These are phyloP conservation scores for Momotus momota DNA, from an alignment of 2,797 vertebrate species.

Conservation along the genomic window DNA sequence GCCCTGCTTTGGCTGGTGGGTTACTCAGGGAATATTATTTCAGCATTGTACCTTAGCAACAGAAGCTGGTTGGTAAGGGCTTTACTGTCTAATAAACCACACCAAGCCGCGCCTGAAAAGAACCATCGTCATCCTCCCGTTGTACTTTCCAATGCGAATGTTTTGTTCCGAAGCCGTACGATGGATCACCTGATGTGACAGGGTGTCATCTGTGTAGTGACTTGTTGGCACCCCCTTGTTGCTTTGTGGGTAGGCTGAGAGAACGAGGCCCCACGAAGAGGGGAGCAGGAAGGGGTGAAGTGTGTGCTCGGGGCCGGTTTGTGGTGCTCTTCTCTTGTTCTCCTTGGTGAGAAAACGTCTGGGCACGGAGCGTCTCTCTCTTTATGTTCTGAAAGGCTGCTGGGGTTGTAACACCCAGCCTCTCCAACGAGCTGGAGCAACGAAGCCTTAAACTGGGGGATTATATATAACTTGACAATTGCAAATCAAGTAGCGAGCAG, in stretches of 20 bases:
- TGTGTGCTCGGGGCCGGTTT: neutral
- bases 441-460: neutral
- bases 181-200: fast-evolving
- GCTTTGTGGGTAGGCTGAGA: neutral
- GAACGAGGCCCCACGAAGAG: neutral
- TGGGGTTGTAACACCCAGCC: neutral
- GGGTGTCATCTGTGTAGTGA: neutral
- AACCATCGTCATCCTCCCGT: neutral
- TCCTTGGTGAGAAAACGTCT: neutral
- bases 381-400: neutral
- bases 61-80: neutral
- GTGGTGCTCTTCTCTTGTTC: neutral
- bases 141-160: neutral
- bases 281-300: neutral
- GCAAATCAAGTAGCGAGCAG: neutral
- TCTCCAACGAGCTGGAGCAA: neutral
- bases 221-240: neutral
- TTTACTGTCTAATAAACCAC: neutral
- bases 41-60: neutral
- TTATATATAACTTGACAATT: neutral
- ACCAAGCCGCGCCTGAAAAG: neutral
- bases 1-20: neutral
- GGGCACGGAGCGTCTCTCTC: neutral
- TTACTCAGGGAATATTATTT: neutral
- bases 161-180: fast-evolving